Evolutionary conservation across 1,140 invertebrate species (phyloP).

Genomic region (Drosophila paulistorum): DNA sequence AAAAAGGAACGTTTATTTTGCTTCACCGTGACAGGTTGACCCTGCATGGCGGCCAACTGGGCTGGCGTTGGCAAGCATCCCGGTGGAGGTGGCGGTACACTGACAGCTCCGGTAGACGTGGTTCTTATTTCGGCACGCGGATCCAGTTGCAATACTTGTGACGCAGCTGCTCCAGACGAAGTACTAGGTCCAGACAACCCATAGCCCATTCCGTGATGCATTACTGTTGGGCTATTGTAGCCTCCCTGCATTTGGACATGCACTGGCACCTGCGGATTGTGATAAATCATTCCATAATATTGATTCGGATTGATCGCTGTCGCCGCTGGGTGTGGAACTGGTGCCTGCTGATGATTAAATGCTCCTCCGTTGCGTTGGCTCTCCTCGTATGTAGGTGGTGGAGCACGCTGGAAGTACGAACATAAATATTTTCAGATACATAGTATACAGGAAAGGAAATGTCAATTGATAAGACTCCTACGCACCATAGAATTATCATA

Average conservation of each 20-base stretch:
- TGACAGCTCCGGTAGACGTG: conserved; percentile 55
- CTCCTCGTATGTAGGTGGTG: conserved; percentile 75
- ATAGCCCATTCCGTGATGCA: conserved; percentile 37
- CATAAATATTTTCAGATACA: neutral
- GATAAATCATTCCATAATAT: conserved; percentile 69
- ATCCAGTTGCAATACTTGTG: conserved; percentile 61
- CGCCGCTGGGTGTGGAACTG: conserved; percentile 19
- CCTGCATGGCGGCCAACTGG: conserved; percentile 76
- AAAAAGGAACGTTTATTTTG: conserved; percentile 81
- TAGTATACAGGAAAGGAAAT: conserved; percentile 3
- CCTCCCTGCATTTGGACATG: conserved; percentile 18
- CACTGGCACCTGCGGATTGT: conserved; percentile 50
- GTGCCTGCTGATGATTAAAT: conserved; percentile 15
- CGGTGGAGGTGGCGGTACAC: conserved; percentile 75
- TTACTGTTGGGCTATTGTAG: conserved; percentile 15
- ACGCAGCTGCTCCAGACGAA: conserved; percentile 43
- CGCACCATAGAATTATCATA: conserved; percentile 53
- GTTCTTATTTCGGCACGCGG: conserved; percentile 63
- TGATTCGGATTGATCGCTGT: conserved; percentile 47
- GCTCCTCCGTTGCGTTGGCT: conserved; percentile 48
- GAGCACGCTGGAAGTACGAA: conserved; percentile 54
- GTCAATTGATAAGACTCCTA: conserved; percentile 2
- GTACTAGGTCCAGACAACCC: conserved; percentile 59
- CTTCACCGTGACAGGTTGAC: conserved; percentile 72
- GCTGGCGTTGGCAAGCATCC: conserved; percentile 73